Base-by-base conservation (phyloP, 2,797 vertebrate genomes). In the Phrynocephalus forsythii region DNA sequence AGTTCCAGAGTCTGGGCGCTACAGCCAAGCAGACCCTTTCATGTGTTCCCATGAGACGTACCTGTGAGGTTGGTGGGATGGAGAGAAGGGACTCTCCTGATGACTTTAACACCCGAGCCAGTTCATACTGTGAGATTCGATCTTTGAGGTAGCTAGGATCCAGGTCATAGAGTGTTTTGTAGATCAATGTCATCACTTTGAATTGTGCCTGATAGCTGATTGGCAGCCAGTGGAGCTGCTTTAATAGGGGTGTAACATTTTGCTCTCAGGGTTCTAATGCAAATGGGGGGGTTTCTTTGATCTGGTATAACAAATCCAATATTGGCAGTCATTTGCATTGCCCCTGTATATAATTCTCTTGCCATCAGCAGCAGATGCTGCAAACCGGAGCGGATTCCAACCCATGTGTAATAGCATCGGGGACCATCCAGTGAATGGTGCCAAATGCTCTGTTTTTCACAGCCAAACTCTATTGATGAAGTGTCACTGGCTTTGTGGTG, bases 401-500 rank as follows among this genome's bases (percentile, higher is more conserved):
- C 30, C 60, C 38, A 1, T 0, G 66, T 20, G 63, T 79, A 66
- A 67, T 72, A 80, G 83, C 6, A 3, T 1, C 30, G 68, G 72
- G 0, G 5, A 84, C 84, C 82, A 76, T 48, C 83, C 72, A 86
- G 48, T 30, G 78, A 73, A 81, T 60, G 33, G 60, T 80, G 77
- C 85, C 60, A 81, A 84, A 30, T 33, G 75, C 28, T 87, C 20
- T 80, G 84, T 16, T 20, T 66, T 89, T 50, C 71, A 83, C 84
- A 84, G 84, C 81, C 87, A 44, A n/a, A 44, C 79, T 30, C 18
- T 87, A 89, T 87, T 5, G 72, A 91, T 30, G 1, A 0, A 52
- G 86, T 87, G 87, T 82, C 85, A 91, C 26, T 2, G 0, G 79
- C 0, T 71, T 87, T 84, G 85, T 90, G 86, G 82, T 87, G 86